Evolutionary conservation across 2,113 vertebrate species (phyloP), one percentile per base, ranked within the genome.

Genomic region (Heterocephalus glaber): DNA sequence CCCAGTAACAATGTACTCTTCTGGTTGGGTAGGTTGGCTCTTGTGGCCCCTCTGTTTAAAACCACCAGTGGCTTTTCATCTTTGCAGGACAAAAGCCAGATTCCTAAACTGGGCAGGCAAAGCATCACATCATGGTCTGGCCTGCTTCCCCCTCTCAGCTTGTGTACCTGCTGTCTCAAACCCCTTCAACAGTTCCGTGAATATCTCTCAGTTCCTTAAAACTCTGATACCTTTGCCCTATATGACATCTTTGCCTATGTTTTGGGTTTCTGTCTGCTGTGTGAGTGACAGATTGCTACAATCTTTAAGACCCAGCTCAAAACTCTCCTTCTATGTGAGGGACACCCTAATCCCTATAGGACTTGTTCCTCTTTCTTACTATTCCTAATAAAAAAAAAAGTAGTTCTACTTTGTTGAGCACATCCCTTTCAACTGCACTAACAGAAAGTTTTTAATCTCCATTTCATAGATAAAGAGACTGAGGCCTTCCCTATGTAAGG

Each of bases 261-360:
- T 56, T 83, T 79, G 87, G 30, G 44, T 14, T 89, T 91, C 49
- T 38, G 9, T 52, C 47, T 4, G 11, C 56, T 38, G 1, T 56
- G 44, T 61, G 63, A 38, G 52, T 35, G 47, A 82, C 61, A n/a
- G 66, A 92, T 12, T 90, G 47, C 44, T 84, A 26, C 2, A 28
- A 1, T 92, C 56, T 90, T 90, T 30, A 92, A 96, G 52, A 96
- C n/a, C 28, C 35, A 49, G 10, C n/a, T 76, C 26, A 89, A 74
- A 81, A 41, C 3, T 30, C 49, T n/a, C n/a, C 20, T 87, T 60
- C 26, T 16, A 7, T 7, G 5, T 52, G 20, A n/a, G 68, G 44
- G 14, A 80, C 58, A 65, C 56, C 35, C 56, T 72, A 49, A 72
- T 61, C n/a, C 22, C 68, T n/a, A 0, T 38, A 54, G n/a, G 60